Percentiles rank a stretch among this genome's conserved stretches.
These are phyloP conservation scores for Drosophila triauraria DNA, from an alignment of 1,140 invertebrate species.

Conservation along the genomic window DNA sequence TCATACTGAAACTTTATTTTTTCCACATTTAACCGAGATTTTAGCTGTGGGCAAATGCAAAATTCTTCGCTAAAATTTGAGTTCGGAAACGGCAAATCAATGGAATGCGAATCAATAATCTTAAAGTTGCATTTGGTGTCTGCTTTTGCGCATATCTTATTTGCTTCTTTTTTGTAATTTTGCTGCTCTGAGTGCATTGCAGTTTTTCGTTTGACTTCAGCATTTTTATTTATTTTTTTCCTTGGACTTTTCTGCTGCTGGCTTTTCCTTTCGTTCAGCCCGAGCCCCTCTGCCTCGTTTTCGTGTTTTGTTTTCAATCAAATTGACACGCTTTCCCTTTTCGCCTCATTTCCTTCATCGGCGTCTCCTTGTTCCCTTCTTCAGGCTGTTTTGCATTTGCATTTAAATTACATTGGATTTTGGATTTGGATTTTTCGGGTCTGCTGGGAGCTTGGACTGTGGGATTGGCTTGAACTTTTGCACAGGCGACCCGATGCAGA, in stretches of 20 bases:
- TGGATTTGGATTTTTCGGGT: conserved; percentile 15
- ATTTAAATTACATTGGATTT: conserved; percentile 71
- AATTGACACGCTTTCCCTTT: conserved; percentile 70
- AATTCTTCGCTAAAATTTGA: conserved; percentile 1
- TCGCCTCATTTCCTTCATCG: conserved; percentile 29
- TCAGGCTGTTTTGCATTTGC: conserved; percentile 54
- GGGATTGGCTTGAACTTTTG: conserved; percentile 49
- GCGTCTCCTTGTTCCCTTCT: conserved; percentile 1
- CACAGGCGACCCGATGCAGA: conserved; percentile 12
- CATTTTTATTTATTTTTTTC: conserved; percentile 6
- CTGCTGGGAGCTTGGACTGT: conserved; percentile 46
- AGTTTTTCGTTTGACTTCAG: conserved; percentile 20
- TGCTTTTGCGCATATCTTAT: conserved; percentile 11
- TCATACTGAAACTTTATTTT: neutral
- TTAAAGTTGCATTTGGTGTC: conserved; percentile 27
- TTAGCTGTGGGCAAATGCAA: neutral
- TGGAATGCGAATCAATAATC: conserved; percentile 72
- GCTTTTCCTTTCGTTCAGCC: conserved; percentile 39
- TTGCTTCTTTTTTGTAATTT: conserved; percentile 28
- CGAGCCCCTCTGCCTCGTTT: conserved; percentile 24
- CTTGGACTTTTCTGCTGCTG: conserved; percentile 14
- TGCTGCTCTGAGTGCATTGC: conserved; percentile 8
- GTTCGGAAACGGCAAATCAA: conserved; percentile 46
- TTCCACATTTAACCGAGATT: conserved; percentile 8
- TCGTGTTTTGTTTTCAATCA: conserved; percentile 54